Conservation (phyloP, 2,888 invertebrate species). For the Encarsia formosa region DNA sequence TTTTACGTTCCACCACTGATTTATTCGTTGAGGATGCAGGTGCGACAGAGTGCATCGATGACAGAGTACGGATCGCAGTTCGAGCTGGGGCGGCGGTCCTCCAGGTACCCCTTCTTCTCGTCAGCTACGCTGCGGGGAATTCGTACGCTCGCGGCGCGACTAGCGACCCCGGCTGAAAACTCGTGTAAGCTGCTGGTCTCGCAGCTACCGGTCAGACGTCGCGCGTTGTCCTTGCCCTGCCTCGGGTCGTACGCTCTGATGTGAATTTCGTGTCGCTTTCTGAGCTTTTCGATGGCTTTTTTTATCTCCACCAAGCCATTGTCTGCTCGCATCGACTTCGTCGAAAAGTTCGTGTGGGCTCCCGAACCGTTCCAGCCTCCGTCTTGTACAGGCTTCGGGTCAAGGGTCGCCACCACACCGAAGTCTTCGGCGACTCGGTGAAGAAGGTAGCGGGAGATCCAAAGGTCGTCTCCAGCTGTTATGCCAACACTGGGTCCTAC, state of each 20-base stretch:
- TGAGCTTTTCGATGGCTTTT: constrained; percentile 90
- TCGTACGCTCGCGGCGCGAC: constrained; percentile 89
- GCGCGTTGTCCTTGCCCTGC: constrained; percentile 93
- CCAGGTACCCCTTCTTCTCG: constrained; percentile 88
- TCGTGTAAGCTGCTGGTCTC: constrained; percentile 97
- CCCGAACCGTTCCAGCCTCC: constrained; percentile 91
- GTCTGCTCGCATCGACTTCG: constrained; percentile 83
- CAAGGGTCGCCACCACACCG: constrained; percentile 74
- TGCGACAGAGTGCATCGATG: constrained; percentile 76
- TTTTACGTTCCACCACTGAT: too few relatives aligned
- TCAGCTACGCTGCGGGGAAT: constrained; percentile 89
- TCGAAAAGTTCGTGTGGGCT: constrained; percentile 95
- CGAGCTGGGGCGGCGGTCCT: constrained; percentile 88
- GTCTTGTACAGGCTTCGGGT: constrained; percentile 74
- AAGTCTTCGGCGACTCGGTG: constrained; percentile 90
- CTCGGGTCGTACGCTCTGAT: constrained; percentile 96
- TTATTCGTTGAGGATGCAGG: constrained; percentile 77
- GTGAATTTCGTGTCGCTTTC: constrained; percentile 86
- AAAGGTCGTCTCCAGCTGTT: constrained; percentile 76
- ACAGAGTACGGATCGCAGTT: constrained; percentile 92
- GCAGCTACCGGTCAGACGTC: constrained; percentile 89
- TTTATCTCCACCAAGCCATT: constrained; percentile 89
- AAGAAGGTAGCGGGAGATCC: constrained; percentile 82
- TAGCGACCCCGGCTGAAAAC: constrained; percentile 93
- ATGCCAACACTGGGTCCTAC: constrained; percentile 91